Evolutionary conservation across 1,140 invertebrate species (phyloP).

Genomic region (Philopotamus ludificatus): DNA sequence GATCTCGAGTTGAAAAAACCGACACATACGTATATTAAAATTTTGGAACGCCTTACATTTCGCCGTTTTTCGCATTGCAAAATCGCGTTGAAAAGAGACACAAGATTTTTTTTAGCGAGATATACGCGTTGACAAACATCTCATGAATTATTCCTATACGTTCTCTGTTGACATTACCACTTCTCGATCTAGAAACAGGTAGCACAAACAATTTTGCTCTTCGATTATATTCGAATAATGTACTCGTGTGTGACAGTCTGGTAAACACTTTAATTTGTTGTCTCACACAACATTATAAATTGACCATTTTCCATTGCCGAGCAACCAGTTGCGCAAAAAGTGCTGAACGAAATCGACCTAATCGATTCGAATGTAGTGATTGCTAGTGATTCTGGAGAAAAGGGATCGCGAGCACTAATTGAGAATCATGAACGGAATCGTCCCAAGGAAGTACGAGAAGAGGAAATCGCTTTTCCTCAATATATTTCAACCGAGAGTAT

Average conservation of each 20-base stretch:
- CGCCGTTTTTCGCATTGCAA: too few species aligned
- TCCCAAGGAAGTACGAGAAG: background rate
- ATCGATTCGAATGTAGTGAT: background rate
- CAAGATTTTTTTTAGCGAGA: too few species aligned
- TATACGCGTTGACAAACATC: background rate
- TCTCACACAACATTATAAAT: background rate
- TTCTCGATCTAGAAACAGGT: background rate
- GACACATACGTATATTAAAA: background rate
- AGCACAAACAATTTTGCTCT: slow-evolving; percentile 8
- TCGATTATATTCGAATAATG: background rate
- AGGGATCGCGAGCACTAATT: background rate
- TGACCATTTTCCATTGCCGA: background rate
- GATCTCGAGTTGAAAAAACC: background rate
- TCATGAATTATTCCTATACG: background rate
- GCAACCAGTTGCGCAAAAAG: background rate
- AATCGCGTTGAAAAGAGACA: too few species aligned
- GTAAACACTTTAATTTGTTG: background rate
- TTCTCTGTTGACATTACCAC: background rate
- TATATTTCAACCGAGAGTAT: background rate
- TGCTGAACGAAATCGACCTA: background rate
- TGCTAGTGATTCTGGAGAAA: background rate
- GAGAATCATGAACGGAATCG: background rate
- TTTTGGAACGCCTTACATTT: too few species aligned
- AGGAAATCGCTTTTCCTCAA: background rate
- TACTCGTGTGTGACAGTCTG: background rate